phyloP scores from a whole-genome alignment of 1,140 invertebrate species.

The Druon quercuslanigerum region DNA sequence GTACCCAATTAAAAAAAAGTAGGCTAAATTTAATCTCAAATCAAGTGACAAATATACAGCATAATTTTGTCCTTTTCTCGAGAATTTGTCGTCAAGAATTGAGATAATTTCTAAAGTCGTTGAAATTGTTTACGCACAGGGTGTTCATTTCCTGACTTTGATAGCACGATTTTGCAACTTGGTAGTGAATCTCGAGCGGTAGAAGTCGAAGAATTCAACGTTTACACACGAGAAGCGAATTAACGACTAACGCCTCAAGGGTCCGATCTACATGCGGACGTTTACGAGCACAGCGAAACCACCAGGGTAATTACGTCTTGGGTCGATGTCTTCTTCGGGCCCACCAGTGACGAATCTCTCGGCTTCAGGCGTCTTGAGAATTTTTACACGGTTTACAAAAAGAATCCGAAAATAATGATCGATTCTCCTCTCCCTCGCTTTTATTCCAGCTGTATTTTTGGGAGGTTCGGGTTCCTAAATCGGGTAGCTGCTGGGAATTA shows the following conservation, averaged over 20 bases:
- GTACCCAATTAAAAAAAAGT: no score
- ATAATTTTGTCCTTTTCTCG: no score
- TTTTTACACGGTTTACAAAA: background rate
- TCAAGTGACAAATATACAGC: no score
- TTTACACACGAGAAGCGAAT: no score
- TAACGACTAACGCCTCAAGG: background rate
- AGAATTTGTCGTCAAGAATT: no score
- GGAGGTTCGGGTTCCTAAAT: conserved; percentile 13
- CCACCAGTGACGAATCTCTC: background rate
- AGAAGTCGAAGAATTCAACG: no score
- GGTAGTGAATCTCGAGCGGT: no score
- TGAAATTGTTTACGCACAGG: no score
- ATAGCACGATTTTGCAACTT: no score
- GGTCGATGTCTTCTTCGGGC: background rate
- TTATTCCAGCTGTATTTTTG: conserved; percentile 16
- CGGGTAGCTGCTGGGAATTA: conserved; percentile 6
- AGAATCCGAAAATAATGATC: conserved; percentile 29
- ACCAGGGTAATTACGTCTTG: conserved; percentile 36
- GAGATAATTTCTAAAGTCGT: no score
- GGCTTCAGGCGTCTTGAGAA: background rate
- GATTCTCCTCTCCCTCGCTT: background rate
- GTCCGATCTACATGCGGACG: conserved; percentile 56
- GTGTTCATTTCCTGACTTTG: no score
- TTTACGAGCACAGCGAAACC: conserved; percentile 58
- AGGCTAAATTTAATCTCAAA: no score